Evolutionary conservation across 2,113 vertebrate species (phyloP).

Genomic region (Petroica traversi): DNA sequence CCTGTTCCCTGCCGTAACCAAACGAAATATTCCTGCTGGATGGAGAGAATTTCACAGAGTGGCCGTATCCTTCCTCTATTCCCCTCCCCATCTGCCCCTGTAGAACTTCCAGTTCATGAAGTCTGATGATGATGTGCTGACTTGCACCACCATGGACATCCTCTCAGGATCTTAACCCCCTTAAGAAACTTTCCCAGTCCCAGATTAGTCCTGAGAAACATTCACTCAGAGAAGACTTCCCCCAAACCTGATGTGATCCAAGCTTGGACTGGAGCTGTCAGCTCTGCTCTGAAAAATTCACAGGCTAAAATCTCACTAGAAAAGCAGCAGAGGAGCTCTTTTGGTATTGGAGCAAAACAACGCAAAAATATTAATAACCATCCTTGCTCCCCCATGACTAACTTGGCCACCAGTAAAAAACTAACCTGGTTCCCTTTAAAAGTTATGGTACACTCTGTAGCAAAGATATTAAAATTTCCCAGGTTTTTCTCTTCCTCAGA

Average conservation of each 20-base stretch:
- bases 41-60: background rate
- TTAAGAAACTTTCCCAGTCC: background rate
- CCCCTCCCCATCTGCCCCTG: background rate
- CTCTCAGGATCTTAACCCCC: background rate
- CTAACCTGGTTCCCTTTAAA: background rate
- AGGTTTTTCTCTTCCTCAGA: background rate
- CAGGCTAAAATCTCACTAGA: background rate
- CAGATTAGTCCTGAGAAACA: background rate
- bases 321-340: background rate
- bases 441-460: background rate
- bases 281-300: background rate
- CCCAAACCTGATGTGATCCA: accelerated
- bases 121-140: background rate
- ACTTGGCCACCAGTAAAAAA: background rate
- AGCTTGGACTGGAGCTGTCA: background rate
- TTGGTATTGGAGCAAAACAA: background rate
- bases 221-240: background rate
- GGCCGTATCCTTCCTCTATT: accelerated
- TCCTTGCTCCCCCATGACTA: background rate
- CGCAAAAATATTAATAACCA: background rate
- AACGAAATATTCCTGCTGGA: background rate
- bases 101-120: background rate
- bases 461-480: background rate
- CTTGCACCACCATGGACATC: background rate
- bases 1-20: background rate